phyloP scores from a whole-genome alignment of 2,113 vertebrate genomes.

The Pterophyllum scalare region DNA sequence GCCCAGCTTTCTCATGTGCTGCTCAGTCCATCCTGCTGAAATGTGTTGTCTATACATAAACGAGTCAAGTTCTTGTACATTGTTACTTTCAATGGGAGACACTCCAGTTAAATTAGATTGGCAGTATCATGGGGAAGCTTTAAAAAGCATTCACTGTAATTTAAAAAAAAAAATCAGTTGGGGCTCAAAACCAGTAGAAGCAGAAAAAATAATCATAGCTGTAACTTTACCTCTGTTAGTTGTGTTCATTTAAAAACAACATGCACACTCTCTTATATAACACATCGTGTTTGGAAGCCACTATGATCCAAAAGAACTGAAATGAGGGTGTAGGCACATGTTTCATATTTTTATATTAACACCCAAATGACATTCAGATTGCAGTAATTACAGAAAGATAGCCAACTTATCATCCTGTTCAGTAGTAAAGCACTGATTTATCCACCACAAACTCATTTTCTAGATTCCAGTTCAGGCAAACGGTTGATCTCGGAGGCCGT shows the following conservation, averaged over 20 bases:
- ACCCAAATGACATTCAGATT: not conserved
- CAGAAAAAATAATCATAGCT: not conserved
- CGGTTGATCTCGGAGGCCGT: not conserved
- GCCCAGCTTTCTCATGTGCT: not conserved
- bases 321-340: not conserved
- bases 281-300: not conserved
- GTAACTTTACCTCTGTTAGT: not conserved
- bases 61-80: not conserved
- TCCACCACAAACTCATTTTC: not conserved
- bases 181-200: not conserved
- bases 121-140: not conserved
- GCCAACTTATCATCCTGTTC: not conserved
- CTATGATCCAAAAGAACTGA: not conserved
- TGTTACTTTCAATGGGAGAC: not conserved
- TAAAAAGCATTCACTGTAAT: not conserved
- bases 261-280: not conserved
- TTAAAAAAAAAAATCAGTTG: too few relatives aligned
- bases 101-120: not conserved
- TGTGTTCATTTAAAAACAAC: not conserved
- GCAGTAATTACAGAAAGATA: not conserved
- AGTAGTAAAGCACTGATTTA: not conserved
- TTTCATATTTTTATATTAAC: not conserved
- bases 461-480: not conserved
- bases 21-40: not conserved
- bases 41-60: not conserved